Evolutionary conservation across 2,113 vertebrate genomes (phyloP), one percentile per base, ranked within the genome.

Genomic region (Lanius collurio): DNA sequence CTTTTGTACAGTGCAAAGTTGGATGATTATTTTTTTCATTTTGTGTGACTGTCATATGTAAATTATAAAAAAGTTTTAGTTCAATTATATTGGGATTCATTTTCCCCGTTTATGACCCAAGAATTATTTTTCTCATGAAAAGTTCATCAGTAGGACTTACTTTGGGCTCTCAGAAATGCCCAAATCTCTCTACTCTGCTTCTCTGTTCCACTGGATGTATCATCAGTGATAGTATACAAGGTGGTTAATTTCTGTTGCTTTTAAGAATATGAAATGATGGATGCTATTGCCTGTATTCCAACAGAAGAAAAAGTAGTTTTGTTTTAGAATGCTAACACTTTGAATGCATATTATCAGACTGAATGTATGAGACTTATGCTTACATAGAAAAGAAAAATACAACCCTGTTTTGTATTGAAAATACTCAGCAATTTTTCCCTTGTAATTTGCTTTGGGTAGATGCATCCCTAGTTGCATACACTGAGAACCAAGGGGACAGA

Each of bases 151-250:
- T 19, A 68, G 49, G 13, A 27, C 8, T 42, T 44, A 30, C 41
- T n/a, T 6, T 74, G n/a, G 14, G 13, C 19, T 39, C n/a, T 77
- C 18, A 89, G n/a, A 89, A 87, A 77, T 30, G 24, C 37, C 37
- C 37, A 37, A 37, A 37, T 26, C 9, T 26, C 1, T 57, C 23
- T 35, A 7, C 50, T 90, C 69, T 64, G 19, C 23, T 44, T 2
- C 24, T 37, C 47, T 89, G 16, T 73, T 93, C 37, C 1, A 1
- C 33, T 37, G 49, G 55, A 28, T 22, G 7, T 52, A 31, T 26
- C 15, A 41, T 24, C 6, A 27, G 8, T 46, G 42, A 60, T 41
- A 81, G 7, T 7, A 30, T 56, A 55, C 0, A 0, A 28, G 0
- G 0, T 39, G 37, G 31, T 46, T 87, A 62, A 55, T 84, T 81